Conservation (phyloP, 1,140 invertebrate genomes). For the Trypoxylus dichotomus region DNA sequence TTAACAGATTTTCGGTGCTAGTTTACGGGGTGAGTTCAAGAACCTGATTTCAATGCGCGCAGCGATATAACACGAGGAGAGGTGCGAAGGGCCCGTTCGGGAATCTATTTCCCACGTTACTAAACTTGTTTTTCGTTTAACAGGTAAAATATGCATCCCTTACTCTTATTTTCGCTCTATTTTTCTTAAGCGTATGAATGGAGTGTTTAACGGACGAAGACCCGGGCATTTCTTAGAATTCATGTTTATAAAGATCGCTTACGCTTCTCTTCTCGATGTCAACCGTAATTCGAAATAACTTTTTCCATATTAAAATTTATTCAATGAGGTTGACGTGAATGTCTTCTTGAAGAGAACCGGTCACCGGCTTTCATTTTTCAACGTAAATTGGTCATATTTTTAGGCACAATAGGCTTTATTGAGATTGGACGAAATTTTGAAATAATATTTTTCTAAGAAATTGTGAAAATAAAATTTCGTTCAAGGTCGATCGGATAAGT, state of each 20-base stretch:
- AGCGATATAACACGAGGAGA: not conserved
- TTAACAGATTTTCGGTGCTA: conserved; percentile 25
- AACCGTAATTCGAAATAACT: conserved; percentile 24
- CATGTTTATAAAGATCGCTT: conserved; percentile 19
- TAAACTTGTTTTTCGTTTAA: conserved; percentile 29
- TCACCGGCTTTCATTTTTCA: not conserved
- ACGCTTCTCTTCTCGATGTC: not conserved
- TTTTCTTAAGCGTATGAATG: conserved; percentile 25
- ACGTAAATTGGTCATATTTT: not conserved
- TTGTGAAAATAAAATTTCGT: too few relatives aligned
- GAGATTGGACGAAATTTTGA: not conserved
- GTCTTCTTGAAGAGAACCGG: not conserved
- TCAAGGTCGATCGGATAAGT: too few relatives aligned
- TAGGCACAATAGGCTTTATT: not conserved
- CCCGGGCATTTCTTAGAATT: conserved; percentile 22
- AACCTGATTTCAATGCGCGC: conserved; percentile 24
- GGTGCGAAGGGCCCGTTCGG: not conserved
- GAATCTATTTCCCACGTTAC: conserved; percentile 30
- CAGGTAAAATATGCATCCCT: conserved; percentile 32
- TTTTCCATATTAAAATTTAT: conserved; percentile 20
- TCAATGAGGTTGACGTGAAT: not conserved
- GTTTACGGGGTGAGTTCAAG: conserved; percentile 22
- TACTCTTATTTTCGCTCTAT: conserved; percentile 25
- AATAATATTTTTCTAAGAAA: not conserved
- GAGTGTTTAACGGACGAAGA: conserved; percentile 22